Percentiles rank a stretch among this genome's conserved stretches.
Conservation (phyloP, 2,888 invertebrate species). For the Cantharis lateralis region DNA sequence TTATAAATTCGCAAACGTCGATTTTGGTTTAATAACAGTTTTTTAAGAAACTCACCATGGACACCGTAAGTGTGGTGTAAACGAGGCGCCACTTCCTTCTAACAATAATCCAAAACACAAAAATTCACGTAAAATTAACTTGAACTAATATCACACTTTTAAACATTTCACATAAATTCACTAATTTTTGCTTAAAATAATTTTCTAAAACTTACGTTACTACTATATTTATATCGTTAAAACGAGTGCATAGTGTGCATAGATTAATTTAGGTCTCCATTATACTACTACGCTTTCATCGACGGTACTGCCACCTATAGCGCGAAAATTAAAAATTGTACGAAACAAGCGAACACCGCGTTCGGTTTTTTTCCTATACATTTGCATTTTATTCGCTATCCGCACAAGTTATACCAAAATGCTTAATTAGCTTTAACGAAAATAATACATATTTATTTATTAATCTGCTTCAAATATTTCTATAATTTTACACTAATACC, state of each 20-base stretch:
- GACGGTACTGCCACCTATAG: slow-evolving; percentile 46
- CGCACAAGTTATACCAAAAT: neutral
- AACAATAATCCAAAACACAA: slow-evolving; percentile 32
- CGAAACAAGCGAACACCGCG: neutral
- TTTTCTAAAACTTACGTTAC: slow-evolving; percentile 28
- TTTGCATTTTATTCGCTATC: neutral
- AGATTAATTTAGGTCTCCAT: slow-evolving; percentile 56
- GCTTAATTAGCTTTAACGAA: neutral
- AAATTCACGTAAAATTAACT: slow-evolving; percentile 32
- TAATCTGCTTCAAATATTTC: too few relatives aligned
- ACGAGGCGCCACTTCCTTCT: slow-evolving; percentile 41
- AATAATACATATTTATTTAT: neutral
- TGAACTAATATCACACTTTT: slow-evolving; percentile 29
- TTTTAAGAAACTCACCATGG: slow-evolving; percentile 54
- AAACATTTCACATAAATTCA: slow-evolving; percentile 34
- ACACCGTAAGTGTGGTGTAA: slow-evolving; percentile 51
- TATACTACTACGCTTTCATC: slow-evolving; percentile 55
- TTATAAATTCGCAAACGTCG: slow-evolving; percentile 6
- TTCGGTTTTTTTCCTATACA: neutral
- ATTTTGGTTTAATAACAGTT: slow-evolving; percentile 41
- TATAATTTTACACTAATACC: too few relatives aligned
- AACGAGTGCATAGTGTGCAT: slow-evolving; percentile 55
- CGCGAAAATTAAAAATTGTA: slow-evolving; percentile 19
- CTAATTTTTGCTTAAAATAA: slow-evolving; percentile 35
- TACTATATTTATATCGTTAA: slow-evolving; percentile 47